Base-by-base conservation (phyloP, 2,113 vertebrate species). In the Grantiella picta region DNA sequence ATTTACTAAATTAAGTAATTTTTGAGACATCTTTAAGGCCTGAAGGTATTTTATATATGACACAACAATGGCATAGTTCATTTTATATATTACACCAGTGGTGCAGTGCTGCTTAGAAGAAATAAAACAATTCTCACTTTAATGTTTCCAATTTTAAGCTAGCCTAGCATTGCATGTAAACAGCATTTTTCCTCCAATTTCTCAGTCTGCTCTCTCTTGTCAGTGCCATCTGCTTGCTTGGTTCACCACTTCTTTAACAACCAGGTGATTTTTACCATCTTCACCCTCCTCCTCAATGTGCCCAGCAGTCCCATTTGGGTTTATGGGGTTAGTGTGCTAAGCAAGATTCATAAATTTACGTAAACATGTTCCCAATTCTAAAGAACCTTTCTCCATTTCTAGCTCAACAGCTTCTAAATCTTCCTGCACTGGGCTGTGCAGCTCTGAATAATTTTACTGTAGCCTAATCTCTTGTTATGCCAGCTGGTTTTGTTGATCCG, bases 211-310 rank as follows among this genome's bases (percentile, higher is more conserved):
- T 90, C 35, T 77, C 64, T 72, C 81, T 90, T 76, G 56, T 80
- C 50, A 73, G 23, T 91, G 75, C 70, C 94, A 95, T 95, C 87
- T 90, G 63, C 70, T 94, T 85, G n/a, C 81, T 85, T 95, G 57
- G 57, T 95, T 95, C 44, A 77, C 53, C 70, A 73, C 42, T 42
- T 54, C 42, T 76, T 91, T 82, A 87, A 80, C 36, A 91, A 72
- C 5, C 45, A 89, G 65, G 73, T 94, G 87, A 82, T 89, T 95
- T 96, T 91, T 92, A 45, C 33, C 49, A 53, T 69, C 73, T 28
- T 89, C 31, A 75, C 42, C 36, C 36, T 83, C 59, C 71, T 94
- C 56, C 31, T 92, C 68, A 47, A 3, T 65, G 57, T 82, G 65
- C 66, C 53, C 57, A 82, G 40, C 44, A 79, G 16, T 64, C 36